Percentiles rank a stretch among this genome's conserved stretches.
Evolutionary conservation across 1,140 invertebrate species (phyloP).

Genomic region (Armadillidium nasatum): DNA sequence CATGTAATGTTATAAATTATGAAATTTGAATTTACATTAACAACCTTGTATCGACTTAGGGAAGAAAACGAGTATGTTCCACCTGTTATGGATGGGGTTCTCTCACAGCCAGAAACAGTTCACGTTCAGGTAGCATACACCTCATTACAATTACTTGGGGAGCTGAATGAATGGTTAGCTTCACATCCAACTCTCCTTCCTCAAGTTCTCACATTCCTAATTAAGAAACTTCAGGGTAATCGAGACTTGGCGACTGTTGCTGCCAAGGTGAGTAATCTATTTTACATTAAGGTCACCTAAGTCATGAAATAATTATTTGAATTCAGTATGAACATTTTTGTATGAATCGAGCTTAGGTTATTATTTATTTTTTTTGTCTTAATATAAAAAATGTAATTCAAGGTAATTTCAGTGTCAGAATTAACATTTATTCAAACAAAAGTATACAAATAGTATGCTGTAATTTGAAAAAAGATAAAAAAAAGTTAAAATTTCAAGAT

Average conservation of each 20-base stretch:
- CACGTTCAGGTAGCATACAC: constrained; percentile 86
- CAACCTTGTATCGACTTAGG: constrained; percentile 52
- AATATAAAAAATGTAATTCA: too few relatives aligned
- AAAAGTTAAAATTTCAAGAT: too few relatives aligned
- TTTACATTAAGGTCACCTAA: not conserved
- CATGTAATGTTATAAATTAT: too few relatives aligned
- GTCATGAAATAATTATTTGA: not conserved
- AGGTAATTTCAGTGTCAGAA: too few relatives aligned
- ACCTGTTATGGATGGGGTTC: constrained; percentile 84
- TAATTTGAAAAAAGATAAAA: too few relatives aligned
- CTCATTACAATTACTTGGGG: constrained; percentile 80
- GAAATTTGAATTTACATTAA: too few relatives aligned
- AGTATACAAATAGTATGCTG: too few relatives aligned
- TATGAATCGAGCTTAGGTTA: too few relatives aligned
- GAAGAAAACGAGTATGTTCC: constrained; percentile 87
- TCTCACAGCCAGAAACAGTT: constrained; percentile 73
- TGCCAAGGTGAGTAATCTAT: constrained; percentile 35
- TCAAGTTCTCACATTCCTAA: constrained; percentile 50
- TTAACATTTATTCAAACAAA: too few relatives aligned
- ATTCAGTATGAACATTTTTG: too few relatives aligned
- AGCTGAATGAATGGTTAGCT: constrained; percentile 93
- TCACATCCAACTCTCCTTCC: constrained; percentile 66
- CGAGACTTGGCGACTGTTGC: constrained; percentile 39
- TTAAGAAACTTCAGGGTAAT: constrained; percentile 36
- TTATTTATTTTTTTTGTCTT: too few relatives aligned